Percentiles rank a stretch among this genome's conserved stretches.
These are phyloP conservation scores for Lydus trimaculatus DNA, from an alignment of 2,888 invertebrate genomes.

Conservation along the genomic window DNA sequence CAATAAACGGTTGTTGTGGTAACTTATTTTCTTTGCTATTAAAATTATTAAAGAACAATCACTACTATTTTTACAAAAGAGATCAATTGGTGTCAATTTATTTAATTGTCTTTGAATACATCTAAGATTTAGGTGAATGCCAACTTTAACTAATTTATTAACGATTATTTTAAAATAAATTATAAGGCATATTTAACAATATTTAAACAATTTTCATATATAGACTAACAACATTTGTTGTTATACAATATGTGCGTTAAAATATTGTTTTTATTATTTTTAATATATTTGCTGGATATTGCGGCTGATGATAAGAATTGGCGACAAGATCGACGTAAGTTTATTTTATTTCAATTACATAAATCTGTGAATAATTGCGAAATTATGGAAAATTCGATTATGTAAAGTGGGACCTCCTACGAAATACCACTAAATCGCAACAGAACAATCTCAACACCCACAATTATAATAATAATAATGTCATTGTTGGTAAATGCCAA, in stretches of 20 bases:
- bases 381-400: neutral
- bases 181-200: neutral
- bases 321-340: constrained; percentile 43
- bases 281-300: neutral
- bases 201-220: neutral
- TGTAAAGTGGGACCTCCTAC: neutral
- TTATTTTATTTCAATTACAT: constrained; percentile 5
- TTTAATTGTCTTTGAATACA: neutral
- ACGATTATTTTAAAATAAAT: neutral
- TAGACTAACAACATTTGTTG: neutral
- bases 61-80: neutral
- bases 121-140: neutral
- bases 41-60: neutral
- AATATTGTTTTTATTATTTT: neutral
- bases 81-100: neutral
- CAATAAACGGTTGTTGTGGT: neutral
- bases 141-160: neutral
- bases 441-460: too few species aligned
- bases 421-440: neutral
- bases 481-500: too few species aligned
- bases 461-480: too few species aligned
- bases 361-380: neutral
- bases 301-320: constrained; percentile 23
- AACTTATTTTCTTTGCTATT: neutral
- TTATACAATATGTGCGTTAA: neutral